Base-by-base conservation (phyloP, 2,888 invertebrate genomes). In the Ophonus ardosiacus region DNA sequence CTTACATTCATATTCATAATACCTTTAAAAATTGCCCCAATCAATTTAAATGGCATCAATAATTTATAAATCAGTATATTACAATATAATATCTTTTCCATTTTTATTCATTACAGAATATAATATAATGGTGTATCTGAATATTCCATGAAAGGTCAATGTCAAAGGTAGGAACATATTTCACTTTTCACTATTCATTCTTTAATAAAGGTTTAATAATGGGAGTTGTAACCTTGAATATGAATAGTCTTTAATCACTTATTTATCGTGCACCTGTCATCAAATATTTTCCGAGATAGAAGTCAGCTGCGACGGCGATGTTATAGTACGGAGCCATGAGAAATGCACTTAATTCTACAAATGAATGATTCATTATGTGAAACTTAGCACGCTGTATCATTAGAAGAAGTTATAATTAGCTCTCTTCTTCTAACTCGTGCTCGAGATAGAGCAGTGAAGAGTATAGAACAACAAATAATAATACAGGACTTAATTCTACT, bases 341-440 rank as follows among this genome's bases (percentile, higher is more conserved):
- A 79, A 79, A 31, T 79, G 79, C 79, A 79, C 31, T 61, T 24
- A 79, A 79, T 78, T 31, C 71, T 13, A 79, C 40, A 79, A 78
- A 79, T 79, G 79, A 79, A 79, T 79, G 79, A 79, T 79, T 56
- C 79, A 79, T 57, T 79, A 79, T 79, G 79, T 61, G 79, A 79
- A 79, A 61, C 79, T 61, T 79, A 79, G 38, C 79, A 79, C 79
- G 79, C 61, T 17, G 61, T 79, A 79, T 79, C 59, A 79, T 79
- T 79, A 79, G 40, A 10, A 5, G 61, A 79, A 74, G 43, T 74
- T 40, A 17, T 74, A 74, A 74, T 74, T 74, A 74, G 43, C 7
- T 68, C 31, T 18, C 15, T 40, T 68, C 10, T 68, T 68, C 38
- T 68, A 68, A 38, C 38, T 68, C 31, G 31, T 31, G 31, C 31